These are phyloP conservation scores for Heptranchias perlo DNA, from an alignment of 2,113 vertebrate genomes.

Conservation along the genomic window DNA sequence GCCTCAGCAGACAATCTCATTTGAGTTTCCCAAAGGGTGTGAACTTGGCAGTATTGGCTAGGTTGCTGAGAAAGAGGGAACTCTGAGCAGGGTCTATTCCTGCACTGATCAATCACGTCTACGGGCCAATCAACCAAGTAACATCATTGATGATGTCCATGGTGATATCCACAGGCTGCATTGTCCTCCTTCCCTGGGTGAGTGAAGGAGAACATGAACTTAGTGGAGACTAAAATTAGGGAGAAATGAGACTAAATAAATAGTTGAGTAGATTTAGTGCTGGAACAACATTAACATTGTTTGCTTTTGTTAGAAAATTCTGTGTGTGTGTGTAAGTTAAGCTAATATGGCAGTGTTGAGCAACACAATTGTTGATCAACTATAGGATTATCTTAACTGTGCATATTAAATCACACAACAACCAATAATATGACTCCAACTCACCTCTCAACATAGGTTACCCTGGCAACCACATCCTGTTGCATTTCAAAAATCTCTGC, in stretches of 20 bases:
- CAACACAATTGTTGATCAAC: background rate
- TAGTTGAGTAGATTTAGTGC: background rate
- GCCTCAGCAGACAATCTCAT: background rate
- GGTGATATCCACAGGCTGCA: background rate
- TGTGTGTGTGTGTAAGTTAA: background rate
- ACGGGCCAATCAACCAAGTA: background rate
- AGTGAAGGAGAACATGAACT: background rate
- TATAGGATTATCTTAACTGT: background rate
- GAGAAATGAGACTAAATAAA: background rate
- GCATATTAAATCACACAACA: background rate
- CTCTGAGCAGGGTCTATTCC: background rate
- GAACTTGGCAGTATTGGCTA: background rate
- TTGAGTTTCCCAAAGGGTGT: background rate
- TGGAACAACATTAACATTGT: background rate
- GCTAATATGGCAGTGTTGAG: background rate
- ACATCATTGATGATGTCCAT: background rate
- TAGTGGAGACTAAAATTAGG: background rate
- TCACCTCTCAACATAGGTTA: background rate
- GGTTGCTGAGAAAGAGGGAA: background rate
- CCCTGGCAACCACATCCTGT: conserved; percentile 10
- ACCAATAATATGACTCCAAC: background rate
- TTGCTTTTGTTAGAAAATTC: too few relatives aligned
- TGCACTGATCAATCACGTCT: background rate
- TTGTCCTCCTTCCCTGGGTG: background rate
- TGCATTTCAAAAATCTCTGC: background rate